phyloP scores from a whole-genome alignment of 2,113 vertebrate species.

The Glaucidium brasilianum region DNA sequence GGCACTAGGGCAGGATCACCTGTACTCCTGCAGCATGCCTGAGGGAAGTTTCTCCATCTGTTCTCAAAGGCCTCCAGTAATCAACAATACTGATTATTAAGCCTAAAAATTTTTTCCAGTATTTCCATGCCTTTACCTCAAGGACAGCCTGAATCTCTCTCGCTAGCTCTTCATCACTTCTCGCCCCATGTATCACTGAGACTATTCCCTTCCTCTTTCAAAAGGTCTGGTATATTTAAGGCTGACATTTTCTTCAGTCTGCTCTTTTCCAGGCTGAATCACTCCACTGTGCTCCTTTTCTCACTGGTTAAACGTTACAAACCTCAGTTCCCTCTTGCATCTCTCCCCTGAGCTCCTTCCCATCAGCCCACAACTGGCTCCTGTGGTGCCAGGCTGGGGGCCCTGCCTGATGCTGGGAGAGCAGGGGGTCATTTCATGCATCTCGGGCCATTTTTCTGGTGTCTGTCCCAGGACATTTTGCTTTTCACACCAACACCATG shows the following conservation, averaged over 20 bases:
- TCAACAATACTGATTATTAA: neutral
- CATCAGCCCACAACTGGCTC: neutral
- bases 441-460: neutral
- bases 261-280: neutral
- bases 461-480: neutral
- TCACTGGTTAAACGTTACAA: accelerated
- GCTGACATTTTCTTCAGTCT: neutral
- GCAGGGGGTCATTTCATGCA: neutral
- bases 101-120: neutral
- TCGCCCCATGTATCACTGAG: neutral
- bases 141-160: neutral
- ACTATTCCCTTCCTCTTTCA: neutral
- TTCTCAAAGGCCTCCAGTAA: neutral
- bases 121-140: neutral
- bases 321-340: neutral
- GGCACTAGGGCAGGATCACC: neutral
- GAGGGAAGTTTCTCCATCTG: neutral
- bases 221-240: neutral
- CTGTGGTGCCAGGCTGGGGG: neutral
- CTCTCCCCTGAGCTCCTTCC: neutral
- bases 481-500: neutral
- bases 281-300: neutral
- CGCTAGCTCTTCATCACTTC: neutral
- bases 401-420: neutral
- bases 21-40: neutral